Percentiles rank a stretch among this genome's conserved stretches.
Conservation (phyloP, 2,113 vertebrate genomes). For the Notothenia rossii region DNA sequence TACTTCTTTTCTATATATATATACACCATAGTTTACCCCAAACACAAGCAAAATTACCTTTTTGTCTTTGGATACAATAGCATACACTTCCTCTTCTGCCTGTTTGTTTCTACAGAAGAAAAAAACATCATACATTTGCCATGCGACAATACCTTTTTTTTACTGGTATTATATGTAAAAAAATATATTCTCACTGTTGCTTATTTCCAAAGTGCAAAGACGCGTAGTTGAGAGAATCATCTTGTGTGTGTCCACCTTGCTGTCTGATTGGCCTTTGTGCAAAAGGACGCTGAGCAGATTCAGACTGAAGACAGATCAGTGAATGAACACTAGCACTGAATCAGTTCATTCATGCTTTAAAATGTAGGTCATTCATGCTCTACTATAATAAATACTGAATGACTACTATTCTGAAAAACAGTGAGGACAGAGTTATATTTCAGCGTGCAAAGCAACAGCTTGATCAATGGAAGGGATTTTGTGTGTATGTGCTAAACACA, state of each 20-base stretch:
- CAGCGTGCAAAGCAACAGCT: slow-evolving; percentile 13
- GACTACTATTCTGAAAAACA: not conserved
- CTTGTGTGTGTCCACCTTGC: slow-evolving; percentile 2
- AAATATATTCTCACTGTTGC: slow-evolving; percentile 42
- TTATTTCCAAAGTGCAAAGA: slow-evolving; percentile 53
- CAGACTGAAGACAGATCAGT: slow-evolving; percentile 13
- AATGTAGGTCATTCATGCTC: slow-evolving; percentile 17
- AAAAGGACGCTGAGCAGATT: slow-evolving; percentile 31
- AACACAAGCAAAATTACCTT: slow-evolving; percentile 36
- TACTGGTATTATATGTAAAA: not conserved
- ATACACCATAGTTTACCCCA: too few species aligned
- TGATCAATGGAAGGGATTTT: not conserved
- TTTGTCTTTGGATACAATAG: slow-evolving; percentile 19
- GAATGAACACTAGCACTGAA: slow-evolving; percentile 19
- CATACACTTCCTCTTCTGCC: slow-evolving; percentile 30
- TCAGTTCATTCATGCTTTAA: slow-evolving; percentile 31
- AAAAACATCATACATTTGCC: not conserved
- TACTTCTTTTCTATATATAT: not conserved
- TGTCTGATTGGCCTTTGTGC: slow-evolving; percentile 16
- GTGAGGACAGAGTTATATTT: not conserved
- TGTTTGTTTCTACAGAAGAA: slow-evolving; percentile 27
- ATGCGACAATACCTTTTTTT: not conserved
- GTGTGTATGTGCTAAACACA: not conserved
- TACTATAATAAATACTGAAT: slow-evolving; percentile 15
- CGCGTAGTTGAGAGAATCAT: slow-evolving; percentile 59